Evolutionary conservation across 1,140 invertebrate species (phyloP).

Genomic region (Luehdorfia chinensis): DNA sequence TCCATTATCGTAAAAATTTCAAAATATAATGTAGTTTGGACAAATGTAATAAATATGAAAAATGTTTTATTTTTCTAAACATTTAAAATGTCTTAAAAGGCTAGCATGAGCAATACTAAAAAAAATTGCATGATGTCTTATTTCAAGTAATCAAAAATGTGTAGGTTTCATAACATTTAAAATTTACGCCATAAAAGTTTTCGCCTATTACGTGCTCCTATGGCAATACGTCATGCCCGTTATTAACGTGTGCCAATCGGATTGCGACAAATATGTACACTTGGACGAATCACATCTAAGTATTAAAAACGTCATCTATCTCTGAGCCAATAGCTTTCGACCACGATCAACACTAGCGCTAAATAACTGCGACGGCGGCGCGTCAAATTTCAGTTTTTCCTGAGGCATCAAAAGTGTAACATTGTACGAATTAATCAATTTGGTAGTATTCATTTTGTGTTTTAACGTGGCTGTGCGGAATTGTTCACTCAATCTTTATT

Average conservation of each 20-base stretch:
- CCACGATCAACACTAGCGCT: slow-evolving; percentile 72
- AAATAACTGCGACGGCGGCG: slow-evolving; percentile 66
- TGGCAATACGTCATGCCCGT: slow-evolving; percentile 35
- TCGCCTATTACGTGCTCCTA: slow-evolving; percentile 19
- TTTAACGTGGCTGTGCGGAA: slow-evolving; percentile 28
- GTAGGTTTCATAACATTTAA: slow-evolving; percentile 37
- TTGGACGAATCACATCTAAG: slow-evolving; percentile 43
- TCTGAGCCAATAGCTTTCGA: slow-evolving; percentile 50
- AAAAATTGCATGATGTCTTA: no score
- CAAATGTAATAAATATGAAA: no score
- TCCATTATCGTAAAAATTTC: no score
- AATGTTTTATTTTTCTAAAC: no score
- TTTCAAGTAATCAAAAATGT: no score
- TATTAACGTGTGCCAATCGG: slow-evolving; percentile 69
- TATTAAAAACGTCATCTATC: slow-evolving; percentile 44
- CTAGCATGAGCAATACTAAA: no score
- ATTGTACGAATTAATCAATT: slow-evolving; percentile 26
- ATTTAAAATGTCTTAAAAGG: no score
- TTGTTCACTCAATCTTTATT: slow-evolving; percentile 1
- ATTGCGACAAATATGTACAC: slow-evolving; percentile 53
- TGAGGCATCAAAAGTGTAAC: slow-evolving; percentile 48
- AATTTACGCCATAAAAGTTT: slow-evolving; percentile 41
- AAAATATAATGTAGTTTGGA: no score
- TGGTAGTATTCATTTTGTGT: slow-evolving; percentile 13
- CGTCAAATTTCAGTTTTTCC: slow-evolving; percentile 63